Base-by-base conservation (phyloP, 2,888 invertebrate genomes). In the Scrobipalpa atriplicella region DNA sequence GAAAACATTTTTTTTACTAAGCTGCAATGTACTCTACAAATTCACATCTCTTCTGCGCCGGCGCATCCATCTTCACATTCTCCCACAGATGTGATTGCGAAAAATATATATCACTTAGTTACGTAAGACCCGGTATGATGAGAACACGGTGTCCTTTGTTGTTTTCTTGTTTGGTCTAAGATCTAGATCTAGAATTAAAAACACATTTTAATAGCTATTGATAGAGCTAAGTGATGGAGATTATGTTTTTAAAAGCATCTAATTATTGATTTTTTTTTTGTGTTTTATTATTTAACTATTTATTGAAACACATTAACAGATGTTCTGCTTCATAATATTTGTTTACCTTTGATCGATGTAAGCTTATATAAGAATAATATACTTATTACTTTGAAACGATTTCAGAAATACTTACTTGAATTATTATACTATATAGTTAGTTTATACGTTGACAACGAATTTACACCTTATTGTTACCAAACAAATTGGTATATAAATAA, bases 51-150 rank as follows among this genome's bases (percentile, higher is more conserved):
- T 47, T 47, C n/a, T 1, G 47, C 10, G 3, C 5, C 3, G 16
- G 47, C 8, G n/a, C 47, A 16, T 56, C 54, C 54, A 56, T 56
- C 54, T 21, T 29, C 21, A 56, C 54, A 56, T 56, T 56, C 54
- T 56, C 54, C 5, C 21, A 21, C 61, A 41, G 61, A 16, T n/a
- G 61, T 19, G 43, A 47, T 62, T 62, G 43, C 62, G 29, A 43
- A 62, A 62, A 62, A 47, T 56, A 56, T 56, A 56, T 21, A 11
- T 13, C 13, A 13, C 21, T 56, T 1, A 54, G 54, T 56, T 56
- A 21, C 54, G 21, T 56, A 56, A 56, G 11, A 21, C 2, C 47
- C 11, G 5, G 54, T 56, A 21, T 56, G 47, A 56, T 56, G 54
- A 56, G 54, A 56, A 56, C 21, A 21, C 11, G 11, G 11, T 21